Base-by-base conservation (phyloP, 1,140 invertebrate species). In the Orchestia grillus region DNA sequence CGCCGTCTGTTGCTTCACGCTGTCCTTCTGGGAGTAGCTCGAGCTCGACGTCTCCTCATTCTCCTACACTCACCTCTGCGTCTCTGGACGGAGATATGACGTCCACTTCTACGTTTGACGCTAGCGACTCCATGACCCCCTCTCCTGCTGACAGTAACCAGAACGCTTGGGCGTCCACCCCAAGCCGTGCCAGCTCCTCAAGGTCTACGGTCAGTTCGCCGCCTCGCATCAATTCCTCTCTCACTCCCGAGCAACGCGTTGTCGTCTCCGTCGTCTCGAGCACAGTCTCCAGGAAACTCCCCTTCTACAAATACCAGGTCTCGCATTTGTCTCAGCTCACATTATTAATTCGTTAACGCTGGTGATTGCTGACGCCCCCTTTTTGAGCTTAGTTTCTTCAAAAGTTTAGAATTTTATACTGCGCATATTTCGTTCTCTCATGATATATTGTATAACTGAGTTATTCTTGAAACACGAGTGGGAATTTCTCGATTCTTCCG, bases 241-340 rank as follows among this genome's bases (percentile, higher is more conserved):
- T 36, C 42, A 41, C 28, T 90, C 43, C 36, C 28, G 41, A 90
- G 42, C 88, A 90, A 4, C 88, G 4, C 28, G n/a, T 28, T 28
- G n/a, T 44, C 41, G 88, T 28, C 43, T 41, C 41, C 43, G 15
- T 90, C 15, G 28, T 90, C 43, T 90, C 88, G 43, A 90, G n/a
- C 42, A 11, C 43, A 11, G 43, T 90, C n/a, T 42, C 41, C 41
- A 41, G 41, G 88, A 23, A 44, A 16, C 88, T 90, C 15, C 88
- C 88, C 88, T 90, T 90, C 41, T 90, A 42, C 43, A 90, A 90
- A 44, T 90, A 90, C 88, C 88, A 90, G 88, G 88, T 90, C 62
- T 77, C 15, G 88, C n/a, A 8, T 90, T 90, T 8, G 8, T 4
- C 8, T 87, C 36, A 87, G 4, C 36, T 8, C 41, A 8, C 4